These are phyloP conservation scores for Elephantulus edwardii DNA, from an alignment of 2,113 vertebrate genomes.

Conservation along the genomic window DNA sequence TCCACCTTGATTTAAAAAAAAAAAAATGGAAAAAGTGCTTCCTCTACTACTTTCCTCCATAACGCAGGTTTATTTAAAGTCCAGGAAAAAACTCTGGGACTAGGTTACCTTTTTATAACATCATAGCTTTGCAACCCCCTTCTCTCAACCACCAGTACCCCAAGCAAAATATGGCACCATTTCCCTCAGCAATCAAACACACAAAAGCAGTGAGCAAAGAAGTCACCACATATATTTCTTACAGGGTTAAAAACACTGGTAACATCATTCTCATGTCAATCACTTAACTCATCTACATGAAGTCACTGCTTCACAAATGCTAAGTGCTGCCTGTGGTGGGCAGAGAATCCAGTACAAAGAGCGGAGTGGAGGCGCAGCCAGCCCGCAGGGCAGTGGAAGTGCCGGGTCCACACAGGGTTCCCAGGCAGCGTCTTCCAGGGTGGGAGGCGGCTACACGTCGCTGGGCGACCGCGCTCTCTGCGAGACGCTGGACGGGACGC, in stretches of 20 bases:
- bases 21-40: conserved; percentile 58
- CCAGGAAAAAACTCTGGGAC: conserved; percentile 65
- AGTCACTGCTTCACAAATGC: conserved; percentile 52
- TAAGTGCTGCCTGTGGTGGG: conserved; percentile 70
- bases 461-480: conserved; percentile 95
- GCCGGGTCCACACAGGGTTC: conserved; percentile 53
- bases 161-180: conserved; percentile 8
- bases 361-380: conserved; percentile 63
- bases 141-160: background rate
- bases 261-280: conserved; percentile 69
- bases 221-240: background rate
- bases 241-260: conserved; percentile 74
- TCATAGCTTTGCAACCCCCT: background rate
- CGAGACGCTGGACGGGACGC: conserved; percentile 91
- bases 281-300: conserved; percentile 66
- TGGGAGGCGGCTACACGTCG: conserved; percentile 88
- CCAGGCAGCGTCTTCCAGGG: background rate
- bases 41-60: conserved; percentile 59
- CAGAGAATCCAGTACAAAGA: conserved; percentile 58
- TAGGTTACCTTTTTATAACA: conserved; percentile 44
- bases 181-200: background rate
- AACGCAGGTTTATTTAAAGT: conserved; percentile 73
- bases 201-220: conserved; percentile 60
- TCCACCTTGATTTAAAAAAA: conserved; percentile 69
- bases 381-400: conserved; percentile 27